Evolutionary conservation across 1,140 invertebrate genomes (phyloP), one percentile per base, ranked within the genome.

Genomic region (Drosophila asahinai): DNA sequence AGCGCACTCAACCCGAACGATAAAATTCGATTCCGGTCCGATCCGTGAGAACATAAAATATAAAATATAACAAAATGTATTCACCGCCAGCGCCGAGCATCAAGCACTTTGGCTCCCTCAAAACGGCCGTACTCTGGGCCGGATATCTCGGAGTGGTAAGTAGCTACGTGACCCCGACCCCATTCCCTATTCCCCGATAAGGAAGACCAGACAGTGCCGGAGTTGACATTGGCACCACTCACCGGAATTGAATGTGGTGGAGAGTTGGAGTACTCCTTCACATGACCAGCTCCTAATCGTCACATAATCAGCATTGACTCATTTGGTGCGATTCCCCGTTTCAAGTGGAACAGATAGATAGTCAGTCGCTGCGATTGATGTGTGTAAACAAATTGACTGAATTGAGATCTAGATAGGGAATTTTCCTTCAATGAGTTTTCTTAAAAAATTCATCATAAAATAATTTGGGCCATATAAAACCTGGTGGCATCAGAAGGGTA

Each of bases 71-170:
- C 48, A 11, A 65, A 45, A 90, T 91, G 86, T 91, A 86, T 61
- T 51, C 64, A 47, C 51, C 57, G 11, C 49, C 67, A 9, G 52
- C 49, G 40, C 5, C 27, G 30, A 57, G 40, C 51, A 83, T 92
- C 43, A 86, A 80, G 57, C 77, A 92, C 55, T 92, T 92, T 55
- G 48, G 72, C 15, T 73, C 76, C 48, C 72, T 92, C 9, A 72
- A 58, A 61, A 70, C 54, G 52, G 59, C 48, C 48, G 57, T 49
- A 58, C 30, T 80, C 40, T 92, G 86, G 83, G 91, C 91, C 43
- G 86, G 83, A 60, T 54, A 36, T 47, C 80, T 92, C 17, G 82
- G 91, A 43, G 48, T 91, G 91, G 91, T 92, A 72, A 76, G 91
- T 91, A 75, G 67, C 17, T 51, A n/a, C 15, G 8, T 45, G 58